Conservation (phyloP, 2,797 vertebrate species). For the Erpetoichthys calabaricus region DNA sequence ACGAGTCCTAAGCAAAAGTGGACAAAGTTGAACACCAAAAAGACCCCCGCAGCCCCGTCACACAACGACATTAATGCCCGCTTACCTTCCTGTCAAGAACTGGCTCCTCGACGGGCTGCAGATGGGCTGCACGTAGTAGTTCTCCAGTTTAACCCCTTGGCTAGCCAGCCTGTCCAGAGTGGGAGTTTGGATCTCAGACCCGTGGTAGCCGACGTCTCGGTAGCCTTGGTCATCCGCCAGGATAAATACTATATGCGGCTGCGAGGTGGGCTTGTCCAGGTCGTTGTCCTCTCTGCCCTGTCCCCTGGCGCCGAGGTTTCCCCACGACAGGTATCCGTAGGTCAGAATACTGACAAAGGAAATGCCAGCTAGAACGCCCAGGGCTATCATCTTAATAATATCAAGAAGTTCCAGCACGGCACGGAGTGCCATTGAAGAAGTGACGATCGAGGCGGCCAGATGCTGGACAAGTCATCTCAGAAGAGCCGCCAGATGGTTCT, state of each 20-base stretch:
- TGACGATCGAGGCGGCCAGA: neutral
- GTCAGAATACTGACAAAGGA: conserved; percentile 49
- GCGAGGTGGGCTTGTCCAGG: conserved; percentile 28
- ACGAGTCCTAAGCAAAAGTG: too few relatives aligned
- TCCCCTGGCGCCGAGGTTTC: conserved; percentile 26
- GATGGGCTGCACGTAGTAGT: conserved; percentile 94
- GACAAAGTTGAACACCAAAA: too few relatives aligned
- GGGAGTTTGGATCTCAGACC: conserved; percentile 90
- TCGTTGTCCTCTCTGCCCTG: conserved; percentile 27
- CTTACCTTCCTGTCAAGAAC: conserved; percentile 92
- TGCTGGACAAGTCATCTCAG: too few relatives aligned
- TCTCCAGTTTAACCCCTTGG: conserved; percentile 89
- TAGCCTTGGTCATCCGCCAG: conserved; percentile 96
- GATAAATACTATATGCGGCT: conserved; percentile 87
- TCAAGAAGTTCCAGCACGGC: neutral
- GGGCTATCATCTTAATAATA: conserved; percentile 37
- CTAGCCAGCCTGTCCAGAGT: conserved; percentile 79
- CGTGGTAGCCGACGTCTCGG: conserved; percentile 88
- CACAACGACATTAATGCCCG: conserved; percentile 5
- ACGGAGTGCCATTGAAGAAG: neutral
- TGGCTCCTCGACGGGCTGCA: conserved; percentile 93
- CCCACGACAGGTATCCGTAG: conserved; percentile 57
- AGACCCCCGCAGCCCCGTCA: too few relatives aligned
- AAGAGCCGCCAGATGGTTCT: conserved; percentile 19
- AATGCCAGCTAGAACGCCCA: conserved; percentile 43